A percentile compares a stretch with the other conserved stretches of the same genome.
These are phyloP conservation scores for Acrobasis consociella DNA, from an alignment of 2,888 invertebrate genomes.

Conservation along the genomic window DNA sequence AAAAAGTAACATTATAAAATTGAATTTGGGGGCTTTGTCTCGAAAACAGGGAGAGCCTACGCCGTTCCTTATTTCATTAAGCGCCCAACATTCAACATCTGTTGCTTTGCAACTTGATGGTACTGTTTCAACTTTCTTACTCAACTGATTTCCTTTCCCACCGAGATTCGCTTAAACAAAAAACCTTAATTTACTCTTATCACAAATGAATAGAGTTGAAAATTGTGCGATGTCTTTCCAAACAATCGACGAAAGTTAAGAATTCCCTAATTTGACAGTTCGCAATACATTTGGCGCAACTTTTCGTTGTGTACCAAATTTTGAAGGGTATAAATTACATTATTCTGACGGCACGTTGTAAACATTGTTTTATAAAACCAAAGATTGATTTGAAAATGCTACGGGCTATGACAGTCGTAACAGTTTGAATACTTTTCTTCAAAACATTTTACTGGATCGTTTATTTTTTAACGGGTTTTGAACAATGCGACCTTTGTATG, in stretches of 20 bases:
- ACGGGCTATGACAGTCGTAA: background rate
- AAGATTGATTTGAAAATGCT: constrained; percentile 6
- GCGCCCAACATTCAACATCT: constrained; percentile 55
- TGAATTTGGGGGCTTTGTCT: constrained; percentile 35
- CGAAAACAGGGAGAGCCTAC: constrained; percentile 35
- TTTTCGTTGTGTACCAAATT: constrained; percentile 42
- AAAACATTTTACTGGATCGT: too few relatives aligned
- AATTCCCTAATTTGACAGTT: constrained; percentile 45
- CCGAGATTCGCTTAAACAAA: constrained; percentile 23
- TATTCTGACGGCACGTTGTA: constrained; percentile 27
- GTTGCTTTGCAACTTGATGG: constrained; percentile 66
- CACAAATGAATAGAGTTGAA: constrained; percentile 16
- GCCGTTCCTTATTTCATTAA: constrained; percentile 60
- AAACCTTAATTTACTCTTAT: constrained; percentile 24
- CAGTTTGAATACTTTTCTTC: too few relatives aligned
- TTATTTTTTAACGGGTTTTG: too few relatives aligned
- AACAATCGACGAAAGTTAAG: constrained; percentile 24
- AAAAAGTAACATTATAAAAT: constrained; percentile 28
- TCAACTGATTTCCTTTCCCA: constrained; percentile 39
- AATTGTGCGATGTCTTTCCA: constrained; percentile 14
- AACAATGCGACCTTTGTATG: too few relatives aligned
- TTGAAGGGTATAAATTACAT: constrained; percentile 40
- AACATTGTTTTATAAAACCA: constrained; percentile 24
- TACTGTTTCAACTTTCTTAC: constrained; percentile 60
- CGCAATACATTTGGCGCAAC: constrained; percentile 45